Conservation (phyloP, 2,888 invertebrate genomes). For the Philereme vetulata region DNA sequence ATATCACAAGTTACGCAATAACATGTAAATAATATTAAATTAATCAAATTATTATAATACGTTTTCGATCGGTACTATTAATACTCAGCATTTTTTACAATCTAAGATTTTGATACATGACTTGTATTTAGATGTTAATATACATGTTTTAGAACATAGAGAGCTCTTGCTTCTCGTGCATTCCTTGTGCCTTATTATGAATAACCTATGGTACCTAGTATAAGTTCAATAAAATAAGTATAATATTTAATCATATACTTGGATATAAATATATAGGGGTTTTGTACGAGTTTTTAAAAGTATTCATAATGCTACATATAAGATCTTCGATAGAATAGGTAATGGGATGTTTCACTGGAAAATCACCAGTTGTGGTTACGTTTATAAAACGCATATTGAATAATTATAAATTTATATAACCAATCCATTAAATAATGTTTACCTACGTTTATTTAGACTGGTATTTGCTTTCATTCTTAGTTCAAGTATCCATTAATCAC, state of each 20-base stretch:
- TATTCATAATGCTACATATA: too few relatives aligned
- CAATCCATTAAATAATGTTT: too few relatives aligned
- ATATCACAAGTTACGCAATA: constrained; percentile 37
- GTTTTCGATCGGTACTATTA: constrained; percentile 20
- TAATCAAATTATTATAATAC: constrained; percentile 21
- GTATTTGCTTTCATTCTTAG: too few relatives aligned
- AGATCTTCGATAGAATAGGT: too few relatives aligned
- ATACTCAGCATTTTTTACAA: constrained; percentile 31
- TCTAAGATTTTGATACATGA: constrained; percentile 22
- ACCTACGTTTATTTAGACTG: too few relatives aligned
- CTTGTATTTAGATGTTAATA: constrained; percentile 15
- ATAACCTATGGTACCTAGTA: background rate
- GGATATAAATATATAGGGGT: background rate
- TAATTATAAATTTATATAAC: too few relatives aligned
- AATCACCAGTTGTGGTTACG: too few relatives aligned
- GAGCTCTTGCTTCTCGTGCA: constrained; percentile 62
- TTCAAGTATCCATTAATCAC: too few relatives aligned
- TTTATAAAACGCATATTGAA: too few relatives aligned
- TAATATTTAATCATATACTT: constrained; percentile 7
- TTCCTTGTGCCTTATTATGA: constrained; percentile 76
- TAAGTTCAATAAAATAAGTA: background rate
- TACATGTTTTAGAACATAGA: constrained; percentile 24
- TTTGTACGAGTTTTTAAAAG: constrained; percentile 1
- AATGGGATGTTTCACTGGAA: too few relatives aligned
- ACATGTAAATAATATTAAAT: constrained; percentile 38